phyloP scores from a whole-genome alignment of 2,797 vertebrate species.

The Triplophysa yarkandensis region DNA sequence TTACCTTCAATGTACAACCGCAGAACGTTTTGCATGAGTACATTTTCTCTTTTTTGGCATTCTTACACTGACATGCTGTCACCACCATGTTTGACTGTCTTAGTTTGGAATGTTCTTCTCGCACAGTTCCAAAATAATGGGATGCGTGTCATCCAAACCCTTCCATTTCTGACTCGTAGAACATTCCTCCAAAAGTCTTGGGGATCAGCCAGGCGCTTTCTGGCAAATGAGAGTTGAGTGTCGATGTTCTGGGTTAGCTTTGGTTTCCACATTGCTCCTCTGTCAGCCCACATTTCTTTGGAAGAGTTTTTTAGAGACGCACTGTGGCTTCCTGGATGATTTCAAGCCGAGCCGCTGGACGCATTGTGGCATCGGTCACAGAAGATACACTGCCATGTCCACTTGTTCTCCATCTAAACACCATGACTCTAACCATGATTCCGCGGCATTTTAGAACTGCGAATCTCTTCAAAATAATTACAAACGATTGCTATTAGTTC shows the following conservation, averaged over 20 bases:
- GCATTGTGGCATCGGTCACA: constrained; percentile 14
- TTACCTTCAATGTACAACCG: background rate
- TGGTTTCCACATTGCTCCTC: constrained; percentile 35
- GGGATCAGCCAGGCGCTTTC: constrained; percentile 38
- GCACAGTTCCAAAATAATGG: constrained; percentile 24
- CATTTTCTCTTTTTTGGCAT: background rate
- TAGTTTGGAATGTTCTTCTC: constrained; percentile 16
- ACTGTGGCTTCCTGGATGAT: constrained; percentile 30
- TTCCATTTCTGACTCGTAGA: constrained; percentile 27
- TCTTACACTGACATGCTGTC: background rate
- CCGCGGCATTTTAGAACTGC: background rate
- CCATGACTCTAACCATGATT: background rate
- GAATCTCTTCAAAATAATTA: background rate
- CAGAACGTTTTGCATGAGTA: background rate
- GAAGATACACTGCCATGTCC: constrained; percentile 27
- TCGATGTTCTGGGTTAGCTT: constrained; percentile 34
- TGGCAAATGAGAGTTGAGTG: constrained; percentile 34
- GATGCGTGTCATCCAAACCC: constrained; percentile 36
- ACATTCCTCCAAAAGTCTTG: constrained; percentile 35
- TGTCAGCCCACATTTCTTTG: constrained; percentile 29
- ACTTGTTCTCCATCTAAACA: constrained; percentile 21
- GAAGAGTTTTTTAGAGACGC: constrained; percentile 21
- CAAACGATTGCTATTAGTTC: background rate
- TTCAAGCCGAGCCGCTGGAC: constrained; percentile 15
- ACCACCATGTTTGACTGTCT: constrained; percentile 1